phyloP scores from a whole-genome alignment of 2,797 vertebrate genomes.

The Potorous gilbertii region DNA sequence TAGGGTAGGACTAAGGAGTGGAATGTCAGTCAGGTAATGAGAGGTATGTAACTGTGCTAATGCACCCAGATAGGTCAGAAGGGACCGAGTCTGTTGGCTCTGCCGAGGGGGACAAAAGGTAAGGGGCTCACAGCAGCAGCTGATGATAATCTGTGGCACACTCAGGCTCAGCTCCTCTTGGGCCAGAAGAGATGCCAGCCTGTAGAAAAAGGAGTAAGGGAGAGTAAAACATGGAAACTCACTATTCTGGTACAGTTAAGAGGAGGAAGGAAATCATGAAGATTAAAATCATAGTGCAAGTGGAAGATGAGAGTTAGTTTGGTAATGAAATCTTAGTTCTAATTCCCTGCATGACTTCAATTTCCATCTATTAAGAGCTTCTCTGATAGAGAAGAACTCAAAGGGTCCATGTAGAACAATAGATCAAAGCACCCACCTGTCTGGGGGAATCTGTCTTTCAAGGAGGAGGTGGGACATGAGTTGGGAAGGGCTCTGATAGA shows the following conservation, averaged over 20 bases:
- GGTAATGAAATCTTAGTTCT: background rate
- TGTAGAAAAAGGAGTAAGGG: slow-evolving; percentile 77
- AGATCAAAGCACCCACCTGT: slow-evolving; percentile 88
- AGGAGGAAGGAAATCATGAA: background rate
- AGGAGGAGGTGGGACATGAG: slow-evolving; percentile 94
- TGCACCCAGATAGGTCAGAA: slow-evolving; percentile 82
- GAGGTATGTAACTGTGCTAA: slow-evolving; percentile 86
- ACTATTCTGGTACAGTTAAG: background rate
- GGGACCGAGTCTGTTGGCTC: slow-evolving; percentile 76
- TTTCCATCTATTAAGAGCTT: background rate
- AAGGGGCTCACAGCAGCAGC: slow-evolving; percentile 92
- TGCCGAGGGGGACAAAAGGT: slow-evolving; percentile 86
- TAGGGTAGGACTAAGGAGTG: slow-evolving; percentile 76
- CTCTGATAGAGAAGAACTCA: background rate
- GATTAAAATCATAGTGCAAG: slow-evolving; percentile 1
- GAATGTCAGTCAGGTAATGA: slow-evolving; percentile 82
- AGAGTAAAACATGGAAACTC: background rate
- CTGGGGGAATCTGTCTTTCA: slow-evolving; percentile 94
- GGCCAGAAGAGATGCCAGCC: slow-evolving; percentile 90
- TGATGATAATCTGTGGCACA: slow-evolving; percentile 93
- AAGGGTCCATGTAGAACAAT: background rate
- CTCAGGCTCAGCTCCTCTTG: slow-evolving; percentile 90
- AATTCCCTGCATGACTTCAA: background rate
- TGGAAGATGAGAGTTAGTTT: slow-evolving; percentile 1
- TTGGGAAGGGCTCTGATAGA: slow-evolving; percentile 92